A percentile compares a stretch with the other conserved stretches of the same genome.
Conservation (phyloP, 1,140 invertebrate species). For the Trachelipus rathkii region DNA sequence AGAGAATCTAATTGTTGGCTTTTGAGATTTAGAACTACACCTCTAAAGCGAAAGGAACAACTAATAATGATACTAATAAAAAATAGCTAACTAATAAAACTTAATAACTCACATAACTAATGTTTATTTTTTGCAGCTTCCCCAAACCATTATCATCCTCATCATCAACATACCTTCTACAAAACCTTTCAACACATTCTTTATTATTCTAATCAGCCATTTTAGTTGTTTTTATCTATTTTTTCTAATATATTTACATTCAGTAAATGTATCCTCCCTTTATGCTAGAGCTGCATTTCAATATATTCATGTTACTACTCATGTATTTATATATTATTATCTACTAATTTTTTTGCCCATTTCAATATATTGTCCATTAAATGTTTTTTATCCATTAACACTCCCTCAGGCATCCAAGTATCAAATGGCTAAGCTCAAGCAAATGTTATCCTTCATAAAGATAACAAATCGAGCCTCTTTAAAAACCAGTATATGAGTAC, state of each 20-base stretch:
- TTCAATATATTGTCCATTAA: neutral
- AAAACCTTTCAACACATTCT: neutral
- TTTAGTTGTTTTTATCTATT: too few relatives aligned
- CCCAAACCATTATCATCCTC: neutral
- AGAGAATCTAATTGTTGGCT: neutral
- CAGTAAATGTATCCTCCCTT: neutral
- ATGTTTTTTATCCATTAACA: neutral
- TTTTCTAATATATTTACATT: too few relatives aligned
- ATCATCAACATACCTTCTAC: neutral
- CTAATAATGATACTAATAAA: too few relatives aligned
- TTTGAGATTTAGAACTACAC: too few relatives aligned
- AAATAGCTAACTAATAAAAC: too few relatives aligned
- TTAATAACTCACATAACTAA: neutral
- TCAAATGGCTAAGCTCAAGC: slow-evolving; percentile 20
- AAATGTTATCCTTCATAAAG: too few relatives aligned
- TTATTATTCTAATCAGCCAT: too few relatives aligned
- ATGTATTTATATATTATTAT: too few relatives aligned
- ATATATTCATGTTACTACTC: neutral
- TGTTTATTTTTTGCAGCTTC: neutral
- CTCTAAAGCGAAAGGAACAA: too few relatives aligned
- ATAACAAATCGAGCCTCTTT: too few relatives aligned
- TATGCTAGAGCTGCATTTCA: neutral
- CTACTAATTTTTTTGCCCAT: too few relatives aligned
- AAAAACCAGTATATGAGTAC: too few relatives aligned
- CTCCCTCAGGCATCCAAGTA: slow-evolving; percentile 22